These are phyloP conservation scores for Pelobates cultripes DNA, from an alignment of 2,797 vertebrate species.

Conservation along the genomic window DNA sequence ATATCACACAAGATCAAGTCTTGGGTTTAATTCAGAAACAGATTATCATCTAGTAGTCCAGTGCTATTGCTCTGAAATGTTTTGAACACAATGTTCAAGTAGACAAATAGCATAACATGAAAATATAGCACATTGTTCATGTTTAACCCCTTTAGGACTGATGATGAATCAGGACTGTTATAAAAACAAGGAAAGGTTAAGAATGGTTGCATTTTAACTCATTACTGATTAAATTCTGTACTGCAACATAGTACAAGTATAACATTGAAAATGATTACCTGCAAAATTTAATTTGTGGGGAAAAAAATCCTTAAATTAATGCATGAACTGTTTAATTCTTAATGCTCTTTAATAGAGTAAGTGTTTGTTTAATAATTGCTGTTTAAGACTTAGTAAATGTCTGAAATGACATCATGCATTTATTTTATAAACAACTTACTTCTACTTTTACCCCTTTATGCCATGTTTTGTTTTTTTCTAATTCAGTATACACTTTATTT, in stretches of 20 bases:
- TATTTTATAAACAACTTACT: not conserved
- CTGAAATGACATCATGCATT: not conserved
- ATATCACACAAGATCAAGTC: slow-evolving; percentile 34
- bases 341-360: not conserved
- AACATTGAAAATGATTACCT: not conserved
- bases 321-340: not conserved
- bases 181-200: too few species aligned
- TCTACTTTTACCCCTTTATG: too few species aligned
- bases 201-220: not conserved
- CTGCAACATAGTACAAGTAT: not conserved
- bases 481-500: too few species aligned
- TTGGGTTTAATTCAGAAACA: slow-evolving; percentile 23
- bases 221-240: not conserved
- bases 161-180: too few species aligned
- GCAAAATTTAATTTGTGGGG: not conserved
- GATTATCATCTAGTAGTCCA: not conserved
- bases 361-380: not conserved
- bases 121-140: not conserved
- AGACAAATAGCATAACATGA: not conserved
- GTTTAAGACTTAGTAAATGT: not conserved
- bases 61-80: not conserved
- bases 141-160: too few species aligned
- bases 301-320: not conserved
- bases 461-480: too few species aligned
- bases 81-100: slow-evolving; percentile 6